Base-by-base conservation (phyloP, 2,888 invertebrate species). In the Tromatobia lineatoria region DNA sequence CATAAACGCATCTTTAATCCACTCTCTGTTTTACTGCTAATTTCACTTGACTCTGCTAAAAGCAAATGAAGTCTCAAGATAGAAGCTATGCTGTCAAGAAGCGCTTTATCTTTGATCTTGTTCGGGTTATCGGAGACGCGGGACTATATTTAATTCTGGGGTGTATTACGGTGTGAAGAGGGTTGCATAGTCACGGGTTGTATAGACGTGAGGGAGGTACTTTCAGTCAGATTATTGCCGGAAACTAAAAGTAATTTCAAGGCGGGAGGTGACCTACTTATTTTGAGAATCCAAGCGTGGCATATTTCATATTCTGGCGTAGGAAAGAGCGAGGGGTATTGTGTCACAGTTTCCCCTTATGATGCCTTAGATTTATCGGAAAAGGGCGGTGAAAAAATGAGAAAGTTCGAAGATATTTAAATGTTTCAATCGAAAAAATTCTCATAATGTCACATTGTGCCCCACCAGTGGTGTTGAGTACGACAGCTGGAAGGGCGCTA, bases 1-100 rank as follows among this genome's bases (percentile, higher is more conserved):
- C 64, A 50, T 34, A 34, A 50, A 75, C 50, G 64, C 75, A 75
- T 75, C 64, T 75, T 75, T 75, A 38, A 64, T 75, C 47, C 75
- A 52, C 64, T 38, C 3, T 42, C 64, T 64, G 11, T 42, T 38
- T 20, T 64, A 45, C 45, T 13, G 25, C 67, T 67, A 67, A 67
- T 67, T 67, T 38, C 25, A 47, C 47, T 67, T 15, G 67, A 15
- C 47, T 67, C 42, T 23, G 25, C 47, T 15, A 25, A 15, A 45
- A 15, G 25, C 47, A 13, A 67, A 47, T 67, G 47, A 23, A 45
- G 23, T 67, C 47, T 67, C 15, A 25, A 45, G 47, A 47, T 67
- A 18, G 64, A 38, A 3, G 20, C 64, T 64, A 42, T 64, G 64
- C 13, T 38, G 64, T 38, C 10, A 20, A 18, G 64, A 20, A 38